A percentile compares a stretch with the other conserved stretches of the same genome.
These are phyloP conservation scores for Nyctereutes procyonoides DNA, from an alignment of 2,113 vertebrate genomes.

Conservation along the genomic window DNA sequence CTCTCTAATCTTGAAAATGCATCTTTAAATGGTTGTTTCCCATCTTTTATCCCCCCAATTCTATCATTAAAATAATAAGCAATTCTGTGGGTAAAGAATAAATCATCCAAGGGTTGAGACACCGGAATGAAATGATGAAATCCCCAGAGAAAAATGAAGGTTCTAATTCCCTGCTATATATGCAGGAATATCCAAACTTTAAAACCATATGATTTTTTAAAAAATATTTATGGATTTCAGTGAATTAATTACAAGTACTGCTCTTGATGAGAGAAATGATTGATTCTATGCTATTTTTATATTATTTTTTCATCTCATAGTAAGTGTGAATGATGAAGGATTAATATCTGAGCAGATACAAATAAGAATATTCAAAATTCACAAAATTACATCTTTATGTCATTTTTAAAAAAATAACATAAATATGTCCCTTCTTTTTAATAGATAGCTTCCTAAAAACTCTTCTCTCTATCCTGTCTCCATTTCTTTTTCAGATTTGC, in stretches of 20 bases:
- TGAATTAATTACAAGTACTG: constrained; percentile 59
- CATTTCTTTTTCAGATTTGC: not conserved
- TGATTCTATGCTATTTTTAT: constrained; percentile 32
- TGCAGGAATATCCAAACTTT: constrained; percentile 48
- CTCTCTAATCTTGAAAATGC: constrained; percentile 50
- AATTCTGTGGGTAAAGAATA: constrained; percentile 47
- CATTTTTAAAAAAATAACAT: not conserved
- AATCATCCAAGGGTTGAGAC: not conserved
- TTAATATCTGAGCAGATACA: not conserved
- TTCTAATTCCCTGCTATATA: constrained; percentile 17
- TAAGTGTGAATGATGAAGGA: not conserved
- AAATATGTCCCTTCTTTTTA: not conserved
- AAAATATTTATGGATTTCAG: constrained; percentile 48
- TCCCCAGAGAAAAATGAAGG: not conserved
- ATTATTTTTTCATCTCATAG: not conserved
- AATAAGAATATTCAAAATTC: not conserved
- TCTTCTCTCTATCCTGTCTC: not conserved
- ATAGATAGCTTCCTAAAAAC: not conserved
- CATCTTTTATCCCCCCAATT: not conserved
- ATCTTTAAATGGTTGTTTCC: constrained; percentile 39
- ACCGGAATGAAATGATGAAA: constrained; percentile 51
- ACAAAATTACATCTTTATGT: not conserved
- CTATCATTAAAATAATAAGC: constrained; percentile 65
- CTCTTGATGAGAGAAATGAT: constrained; percentile 38
- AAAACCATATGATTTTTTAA: constrained; percentile 22